Evolutionary conservation across 1,140 invertebrate species (phyloP), one percentile per base, ranked within the genome.

Genomic region (Caenorhabditis inopinata): DNA sequence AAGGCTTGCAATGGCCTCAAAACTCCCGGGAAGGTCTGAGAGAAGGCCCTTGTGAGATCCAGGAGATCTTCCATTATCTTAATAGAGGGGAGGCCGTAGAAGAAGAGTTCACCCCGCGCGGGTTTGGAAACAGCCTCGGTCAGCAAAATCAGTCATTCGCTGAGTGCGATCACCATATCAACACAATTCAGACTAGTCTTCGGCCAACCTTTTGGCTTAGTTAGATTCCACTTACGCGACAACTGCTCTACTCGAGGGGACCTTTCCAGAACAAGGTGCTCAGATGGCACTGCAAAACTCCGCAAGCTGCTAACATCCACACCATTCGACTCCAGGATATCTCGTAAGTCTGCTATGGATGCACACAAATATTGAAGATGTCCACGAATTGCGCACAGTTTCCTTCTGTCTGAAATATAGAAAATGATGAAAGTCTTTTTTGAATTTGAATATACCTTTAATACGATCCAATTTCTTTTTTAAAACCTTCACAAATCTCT

Each of bases 171-270:
- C 58, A 42, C 46, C 68, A 79, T 35, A 82, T 25, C 58, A 78
- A 81, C 79, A 75, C 79, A 81, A 81, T 81, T 81, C 79, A 81
- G 79, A 81, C 79, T 81, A 81, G 76, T 82, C 80, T 82, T 76
- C 62, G 58, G 68, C 80, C 76, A 82, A 82, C 46, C 32, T 49
- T 79, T 77, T 81, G 80, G 45, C 25, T n/a, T n/a, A n/a, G n/a
- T 48, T 7, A 16, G 16, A 12, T 16, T 48, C n/a, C 27, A 58
- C 51, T 58, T 3, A 58, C 51, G 29, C 3, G 27, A 7, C 7
- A 58, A 9, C 25, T 58, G 51, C 51, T 58, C 51, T 16, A 32
- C 4, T 14, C 18, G 29, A 3, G 58, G 58, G 9, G 58, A 14
- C 27, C 12, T 35, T 21, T 68, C 58, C 6, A 38, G n/a, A 11